phyloP scores from a whole-genome alignment of 2,888 invertebrate species.

The Operophtera brumata region DNA sequence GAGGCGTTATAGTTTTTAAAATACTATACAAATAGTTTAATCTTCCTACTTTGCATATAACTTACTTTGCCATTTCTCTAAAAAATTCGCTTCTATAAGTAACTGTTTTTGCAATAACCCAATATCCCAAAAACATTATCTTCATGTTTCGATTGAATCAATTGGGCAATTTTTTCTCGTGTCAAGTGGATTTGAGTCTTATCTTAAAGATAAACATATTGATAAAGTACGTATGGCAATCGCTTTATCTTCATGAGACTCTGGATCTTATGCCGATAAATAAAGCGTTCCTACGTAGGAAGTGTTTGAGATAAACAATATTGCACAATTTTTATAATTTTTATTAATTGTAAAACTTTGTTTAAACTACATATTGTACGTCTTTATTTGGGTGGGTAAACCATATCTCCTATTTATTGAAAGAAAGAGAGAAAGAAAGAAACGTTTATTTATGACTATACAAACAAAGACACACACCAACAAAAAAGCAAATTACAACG shows the following conservation, averaged over 20 bases:
- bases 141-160: background rate
- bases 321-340: background rate
- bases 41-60: too few species aligned
- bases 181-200: slow-evolving; percentile 37
- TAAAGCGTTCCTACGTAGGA: background rate
- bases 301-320: background rate
- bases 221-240: slow-evolving; percentile 10
- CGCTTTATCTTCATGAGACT: slow-evolving; percentile 19
- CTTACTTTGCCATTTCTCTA: too few species aligned
- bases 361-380: too few species aligned
- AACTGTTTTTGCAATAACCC: slow-evolving; percentile 11
- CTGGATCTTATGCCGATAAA: slow-evolving; percentile 1
- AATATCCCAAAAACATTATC: background rate
- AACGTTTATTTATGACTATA: too few species aligned
- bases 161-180: slow-evolving; percentile 35
- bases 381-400: too few species aligned
- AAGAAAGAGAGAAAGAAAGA: too few species aligned
- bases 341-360: too few species aligned
- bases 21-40: too few species aligned
- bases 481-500: too few species aligned
- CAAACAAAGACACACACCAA: too few species aligned
- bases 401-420: too few species aligned
- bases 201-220: slow-evolving; percentile 29
- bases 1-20: too few species aligned
- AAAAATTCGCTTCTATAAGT: background rate